These are phyloP conservation scores for Tetraodon nigroviridis DNA, from an alignment of 2,113 vertebrate genomes.

Conservation along the genomic window DNA sequence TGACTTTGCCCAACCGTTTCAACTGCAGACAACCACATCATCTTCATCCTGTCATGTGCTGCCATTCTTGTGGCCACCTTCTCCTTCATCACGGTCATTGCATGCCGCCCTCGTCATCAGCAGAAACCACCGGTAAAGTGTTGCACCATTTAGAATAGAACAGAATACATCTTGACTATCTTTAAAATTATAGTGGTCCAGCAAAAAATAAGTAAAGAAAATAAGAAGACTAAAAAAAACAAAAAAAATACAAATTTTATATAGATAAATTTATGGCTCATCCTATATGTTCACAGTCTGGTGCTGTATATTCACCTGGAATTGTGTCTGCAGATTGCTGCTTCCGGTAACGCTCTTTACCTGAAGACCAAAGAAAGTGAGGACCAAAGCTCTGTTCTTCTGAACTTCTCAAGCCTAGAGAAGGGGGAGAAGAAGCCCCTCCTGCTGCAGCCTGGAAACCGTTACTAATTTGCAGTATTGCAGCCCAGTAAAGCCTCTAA, in stretches of 20 bases:
- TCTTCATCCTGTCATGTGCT: constrained; percentile 80
- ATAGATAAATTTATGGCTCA: too few species aligned
- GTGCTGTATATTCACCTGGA: neutral
- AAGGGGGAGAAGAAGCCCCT: constrained; percentile 53
- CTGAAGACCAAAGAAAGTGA: constrained; percentile 42
- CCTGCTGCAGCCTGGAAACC: constrained; percentile 22
- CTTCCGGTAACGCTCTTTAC: constrained; percentile 48
- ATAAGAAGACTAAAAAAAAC: too few species aligned
- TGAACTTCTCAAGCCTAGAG: constrained; percentile 16
- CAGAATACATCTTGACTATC: too few species aligned
- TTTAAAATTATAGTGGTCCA: too few species aligned
- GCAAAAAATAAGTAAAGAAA: too few species aligned
- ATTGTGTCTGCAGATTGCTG: constrained; percentile 39
- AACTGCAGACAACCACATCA: constrained; percentile 66
- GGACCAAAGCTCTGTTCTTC: constrained; percentile 15
- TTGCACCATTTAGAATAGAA: neutral
- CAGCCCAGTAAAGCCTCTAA: neutral
- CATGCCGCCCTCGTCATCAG: constrained; percentile 65
- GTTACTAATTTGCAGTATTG: constrained; percentile 1
- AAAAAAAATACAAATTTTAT: too few species aligned
- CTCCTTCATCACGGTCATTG: constrained; percentile 75
- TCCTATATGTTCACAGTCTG: too few species aligned
- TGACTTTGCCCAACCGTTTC: neutral
- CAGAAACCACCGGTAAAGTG: constrained; percentile 72
- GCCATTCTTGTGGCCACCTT: constrained; percentile 71